Conservation (phyloP, 2,113 vertebrate species). For the Argyrosomus japonicus region DNA sequence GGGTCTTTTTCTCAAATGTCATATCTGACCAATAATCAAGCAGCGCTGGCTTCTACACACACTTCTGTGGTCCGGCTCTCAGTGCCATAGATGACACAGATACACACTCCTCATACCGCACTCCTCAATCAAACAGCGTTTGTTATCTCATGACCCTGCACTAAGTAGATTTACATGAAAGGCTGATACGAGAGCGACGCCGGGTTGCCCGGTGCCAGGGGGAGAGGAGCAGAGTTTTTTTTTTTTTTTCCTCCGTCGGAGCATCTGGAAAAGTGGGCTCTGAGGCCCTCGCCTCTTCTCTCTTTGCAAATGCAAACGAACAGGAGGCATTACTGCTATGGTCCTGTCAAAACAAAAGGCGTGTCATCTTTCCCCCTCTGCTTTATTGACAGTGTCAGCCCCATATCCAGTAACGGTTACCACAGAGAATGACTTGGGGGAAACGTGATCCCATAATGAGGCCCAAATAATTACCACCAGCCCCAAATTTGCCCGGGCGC, state of each 20-base stretch:
- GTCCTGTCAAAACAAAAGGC: conserved; percentile 82
- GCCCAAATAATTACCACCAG: conserved; percentile 78
- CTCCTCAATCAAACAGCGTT: conserved; percentile 47
- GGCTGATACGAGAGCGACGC: conserved; percentile 31
- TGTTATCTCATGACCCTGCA: conserved; percentile 38
- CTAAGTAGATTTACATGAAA: conserved; percentile 55
- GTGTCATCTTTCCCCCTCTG: conserved; percentile 72
- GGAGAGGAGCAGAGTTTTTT: conserved; percentile 30
- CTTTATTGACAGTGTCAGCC: conserved; percentile 78
- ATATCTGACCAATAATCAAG: conserved; percentile 53
- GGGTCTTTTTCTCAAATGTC: conserved; percentile 56
- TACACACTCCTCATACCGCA: conserved; percentile 43
- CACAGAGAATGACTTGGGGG: conserved; percentile 73
- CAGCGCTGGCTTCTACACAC: conserved; percentile 11
- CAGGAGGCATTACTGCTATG: conserved; percentile 71
- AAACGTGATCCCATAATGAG: conserved; percentile 81
- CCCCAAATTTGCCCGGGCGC: conserved; percentile 69
- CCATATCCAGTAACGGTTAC: conserved; percentile 76
- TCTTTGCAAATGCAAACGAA: conserved; percentile 72
- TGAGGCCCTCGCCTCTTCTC: conserved; percentile 27
- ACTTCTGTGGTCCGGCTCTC: conserved; percentile 37
- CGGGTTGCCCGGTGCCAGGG: conserved; percentile 16
- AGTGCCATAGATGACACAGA: conserved; percentile 56
- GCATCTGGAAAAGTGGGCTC: conserved; percentile 70
- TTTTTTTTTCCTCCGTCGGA: not conserved